Conservation (phyloP, 2,113 vertebrate genomes). For the Bubo blakistoni region DNA sequence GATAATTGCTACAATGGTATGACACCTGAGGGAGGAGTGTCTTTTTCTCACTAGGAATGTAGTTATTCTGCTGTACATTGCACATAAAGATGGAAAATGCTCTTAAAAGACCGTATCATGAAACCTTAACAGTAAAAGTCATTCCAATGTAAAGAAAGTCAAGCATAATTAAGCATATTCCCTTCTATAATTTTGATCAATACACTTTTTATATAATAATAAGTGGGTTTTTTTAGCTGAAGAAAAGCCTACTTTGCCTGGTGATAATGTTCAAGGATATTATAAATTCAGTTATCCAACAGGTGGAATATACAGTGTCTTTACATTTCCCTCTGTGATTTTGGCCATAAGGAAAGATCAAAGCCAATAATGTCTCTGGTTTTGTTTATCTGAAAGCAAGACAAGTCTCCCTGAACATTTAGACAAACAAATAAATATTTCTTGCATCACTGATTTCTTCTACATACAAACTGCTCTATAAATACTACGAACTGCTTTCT, state of each 20-base stretch:
- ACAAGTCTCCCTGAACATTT: background rate
- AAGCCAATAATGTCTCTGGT: background rate
- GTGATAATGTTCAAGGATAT: background rate
- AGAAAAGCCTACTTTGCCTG: background rate
- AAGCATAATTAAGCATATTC: background rate
- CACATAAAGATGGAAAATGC: background rate
- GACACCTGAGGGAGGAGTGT: background rate
- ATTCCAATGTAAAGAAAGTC: background rate
- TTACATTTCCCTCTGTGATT: background rate
- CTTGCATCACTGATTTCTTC: background rate
- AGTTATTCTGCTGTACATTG: background rate
- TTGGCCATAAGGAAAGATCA: background rate
- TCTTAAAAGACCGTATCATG: background rate
- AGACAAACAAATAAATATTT: background rate
- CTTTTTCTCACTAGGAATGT: background rate
- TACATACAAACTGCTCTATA: background rate
- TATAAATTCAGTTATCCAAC: background rate
- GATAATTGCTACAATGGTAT: conserved; percentile 15
- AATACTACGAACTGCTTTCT: background rate
- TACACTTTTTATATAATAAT: background rate
- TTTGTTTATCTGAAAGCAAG: background rate
- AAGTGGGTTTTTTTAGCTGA: background rate
- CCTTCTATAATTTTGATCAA: background rate
- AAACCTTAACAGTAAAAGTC: background rate
- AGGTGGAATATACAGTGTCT: background rate